Evolutionary conservation across 2,113 vertebrate genomes (phyloP).

Genomic region (Chauna torquata): DNA sequence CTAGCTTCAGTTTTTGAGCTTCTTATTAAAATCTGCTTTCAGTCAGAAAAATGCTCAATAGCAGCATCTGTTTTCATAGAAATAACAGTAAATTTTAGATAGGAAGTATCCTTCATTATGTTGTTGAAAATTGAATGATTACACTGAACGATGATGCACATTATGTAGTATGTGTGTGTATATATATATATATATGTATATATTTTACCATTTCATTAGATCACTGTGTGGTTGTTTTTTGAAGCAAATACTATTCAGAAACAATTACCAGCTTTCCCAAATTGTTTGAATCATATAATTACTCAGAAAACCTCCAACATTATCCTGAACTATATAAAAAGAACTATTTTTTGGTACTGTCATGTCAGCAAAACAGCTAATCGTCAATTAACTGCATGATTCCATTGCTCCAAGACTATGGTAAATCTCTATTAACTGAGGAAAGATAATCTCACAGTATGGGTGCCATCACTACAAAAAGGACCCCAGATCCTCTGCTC

Average conservation of each 20-base stretch:
- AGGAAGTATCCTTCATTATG: background rate
- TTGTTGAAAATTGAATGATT: background rate
- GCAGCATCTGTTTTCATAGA: conserved; percentile 14
- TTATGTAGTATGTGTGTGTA: background rate
- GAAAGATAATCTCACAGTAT: background rate
- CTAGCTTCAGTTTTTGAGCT: background rate
- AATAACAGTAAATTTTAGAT: conserved; percentile 13
- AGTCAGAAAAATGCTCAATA: background rate
- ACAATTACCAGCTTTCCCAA: background rate
- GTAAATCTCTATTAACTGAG: background rate
- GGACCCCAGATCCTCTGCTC: background rate
- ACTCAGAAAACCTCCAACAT: background rate
- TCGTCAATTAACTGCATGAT: background rate
- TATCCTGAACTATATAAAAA: background rate
- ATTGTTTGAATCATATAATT: background rate
- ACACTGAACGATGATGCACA: background rate
- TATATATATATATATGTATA: no score
- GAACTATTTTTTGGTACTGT: background rate
- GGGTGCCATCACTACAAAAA: background rate
- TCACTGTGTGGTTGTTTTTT: background rate
- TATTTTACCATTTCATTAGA: background rate
- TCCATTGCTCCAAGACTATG: background rate
- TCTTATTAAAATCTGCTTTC: conserved; percentile 24
- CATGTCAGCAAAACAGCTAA: conserved; percentile 16
- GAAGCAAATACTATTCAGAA: background rate